Base-by-base conservation (phyloP, 1,140 invertebrate species). In the Orius laevigatus region DNA sequence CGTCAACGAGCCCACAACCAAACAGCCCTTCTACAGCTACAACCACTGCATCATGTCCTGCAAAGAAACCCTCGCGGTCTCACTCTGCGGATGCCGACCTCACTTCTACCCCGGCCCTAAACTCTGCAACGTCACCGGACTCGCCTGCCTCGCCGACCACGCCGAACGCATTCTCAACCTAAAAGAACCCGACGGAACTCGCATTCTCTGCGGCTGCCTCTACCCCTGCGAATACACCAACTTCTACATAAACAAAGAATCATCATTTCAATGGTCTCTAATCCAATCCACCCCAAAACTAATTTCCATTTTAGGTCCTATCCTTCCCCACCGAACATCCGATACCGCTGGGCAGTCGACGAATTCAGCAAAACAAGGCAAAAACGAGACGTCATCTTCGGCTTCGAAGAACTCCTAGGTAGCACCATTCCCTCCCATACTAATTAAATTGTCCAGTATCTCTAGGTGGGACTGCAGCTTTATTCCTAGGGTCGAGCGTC, bases 11-110 rank as follows among this genome's bases (percentile, higher is more conserved):
- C 56, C 56, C 1, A 4, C 18, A 6, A 36, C 70, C 72, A 34
- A 72, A 69, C 43, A 66, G 72, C 10, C 20, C 0, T 71, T 75
- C 12, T 80, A 81, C 58, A 73, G 74, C 8, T 78, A 77, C 53
- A 75, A 71, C 1, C 58, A 76, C 40, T 81, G 78, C 54, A 63
- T 74, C 3, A 76, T 76, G 63, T 73, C 79, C 53, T 81, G 78
- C 40, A 66, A 77, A 11, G 66, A 75, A 50, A 60, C 65, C 19
- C 60, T 78, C 1, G 70, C 74, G 32, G 53, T 73, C 10, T 59
- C 68, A 48, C 65, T 72, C 31, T 81, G 78, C 56, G 62, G 68
- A 0, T 81, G 78, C 57, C 60, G 76, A 15, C 77, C 78, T 0
- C 51, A 53, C 42, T 55, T 57, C 34, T 55, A 51, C 31, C 11